Conservation (phyloP, 2,888 invertebrate species). For the Slavum lentiscoides region DNA sequence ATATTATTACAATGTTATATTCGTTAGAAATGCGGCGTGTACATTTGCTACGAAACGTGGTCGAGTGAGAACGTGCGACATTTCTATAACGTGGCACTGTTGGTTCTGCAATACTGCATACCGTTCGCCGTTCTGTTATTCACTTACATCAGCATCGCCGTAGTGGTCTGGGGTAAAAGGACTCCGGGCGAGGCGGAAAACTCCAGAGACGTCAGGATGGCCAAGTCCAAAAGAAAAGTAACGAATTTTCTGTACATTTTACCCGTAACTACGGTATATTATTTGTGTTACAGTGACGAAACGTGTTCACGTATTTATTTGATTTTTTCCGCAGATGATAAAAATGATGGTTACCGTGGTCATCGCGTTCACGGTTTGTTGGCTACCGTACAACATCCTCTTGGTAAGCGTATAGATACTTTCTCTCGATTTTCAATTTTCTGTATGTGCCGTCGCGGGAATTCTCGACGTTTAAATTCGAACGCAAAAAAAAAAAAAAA, state of each 20-base stretch:
- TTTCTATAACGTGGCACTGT: slow-evolving; percentile 76
- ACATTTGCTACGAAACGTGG: slow-evolving; percentile 75
- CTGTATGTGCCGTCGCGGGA: no score
- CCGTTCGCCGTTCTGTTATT: slow-evolving; percentile 79
- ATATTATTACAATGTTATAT: neutral
- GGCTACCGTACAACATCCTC: slow-evolving; percentile 63
- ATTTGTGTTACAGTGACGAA: no score
- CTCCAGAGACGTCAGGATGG: slow-evolving; percentile 78
- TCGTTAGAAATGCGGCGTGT: slow-evolving; percentile 65
- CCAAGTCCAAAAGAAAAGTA: slow-evolving; percentile 86
- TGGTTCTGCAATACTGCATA: slow-evolving; percentile 81
- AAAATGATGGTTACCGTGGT: slow-evolving; percentile 66
- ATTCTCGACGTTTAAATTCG: no score
- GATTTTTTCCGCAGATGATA: slow-evolving; percentile 62
- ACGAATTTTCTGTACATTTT: slow-evolving; percentile 55
- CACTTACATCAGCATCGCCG: slow-evolving; percentile 83
- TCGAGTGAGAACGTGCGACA: slow-evolving; percentile 67
- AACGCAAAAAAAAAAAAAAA: no score
- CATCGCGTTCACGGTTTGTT: slow-evolving; percentile 64
- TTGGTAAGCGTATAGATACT: slow-evolving; percentile 15
- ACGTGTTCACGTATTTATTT: neutral
- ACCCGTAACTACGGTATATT: no score
- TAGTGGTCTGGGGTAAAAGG: slow-evolving; percentile 83
- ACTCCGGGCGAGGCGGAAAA: slow-evolving; percentile 88
- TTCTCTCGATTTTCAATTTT: neutral